A percentile compares a stretch with the other conserved stretches of the same genome.
Conservation (phyloP, 2,888 invertebrate genomes). For the Automeris io region DNA sequence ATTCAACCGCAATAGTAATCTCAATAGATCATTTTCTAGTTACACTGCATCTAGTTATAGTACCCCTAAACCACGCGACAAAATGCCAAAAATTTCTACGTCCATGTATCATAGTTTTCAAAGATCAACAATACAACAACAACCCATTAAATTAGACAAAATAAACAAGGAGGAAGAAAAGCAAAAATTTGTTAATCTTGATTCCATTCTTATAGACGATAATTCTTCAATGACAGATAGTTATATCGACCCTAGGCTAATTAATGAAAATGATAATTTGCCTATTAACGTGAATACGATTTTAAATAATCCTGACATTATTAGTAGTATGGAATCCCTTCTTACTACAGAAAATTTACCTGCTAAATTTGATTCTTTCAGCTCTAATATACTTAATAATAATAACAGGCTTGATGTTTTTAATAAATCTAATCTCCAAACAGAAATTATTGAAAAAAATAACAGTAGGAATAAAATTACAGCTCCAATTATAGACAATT, state of each 20-base stretch:
- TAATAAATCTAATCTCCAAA: slow-evolving; percentile 29
- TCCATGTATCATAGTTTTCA: slow-evolving; percentile 71
- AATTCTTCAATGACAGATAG: slow-evolving; percentile 69
- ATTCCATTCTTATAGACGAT: slow-evolving; percentile 55
- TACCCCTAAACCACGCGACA: slow-evolving; percentile 66
- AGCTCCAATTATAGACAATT: slow-evolving; percentile 53
- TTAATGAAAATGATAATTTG: slow-evolving; percentile 83
- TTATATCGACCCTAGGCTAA: slow-evolving; percentile 78
- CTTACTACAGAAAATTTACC: slow-evolving; percentile 70
- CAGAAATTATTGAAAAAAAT: slow-evolving; percentile 34
- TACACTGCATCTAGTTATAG: slow-evolving; percentile 61
- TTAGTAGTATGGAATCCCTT: slow-evolving; percentile 72
- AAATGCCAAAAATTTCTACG: slow-evolving; percentile 67
- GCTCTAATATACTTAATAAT: slow-evolving; percentile 41
- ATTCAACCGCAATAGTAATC: slow-evolving; percentile 56
- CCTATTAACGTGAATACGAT: slow-evolving; percentile 76
- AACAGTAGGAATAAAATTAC: slow-evolving; percentile 39
- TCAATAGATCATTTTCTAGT: slow-evolving; percentile 66
- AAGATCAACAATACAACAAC: slow-evolving; percentile 59
- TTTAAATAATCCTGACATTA: slow-evolving; percentile 68
- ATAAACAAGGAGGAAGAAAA: slow-evolving; percentile 57
- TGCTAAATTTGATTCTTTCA: slow-evolving; percentile 67
- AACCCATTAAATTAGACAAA: slow-evolving; percentile 66
- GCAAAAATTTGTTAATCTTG: slow-evolving; percentile 68
- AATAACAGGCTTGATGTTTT: slow-evolving; percentile 42